Evolutionary conservation across 2,113 vertebrate genomes (phyloP), one percentile per base, ranked within the genome.

Genomic region (Colistium nudipinnis): DNA sequence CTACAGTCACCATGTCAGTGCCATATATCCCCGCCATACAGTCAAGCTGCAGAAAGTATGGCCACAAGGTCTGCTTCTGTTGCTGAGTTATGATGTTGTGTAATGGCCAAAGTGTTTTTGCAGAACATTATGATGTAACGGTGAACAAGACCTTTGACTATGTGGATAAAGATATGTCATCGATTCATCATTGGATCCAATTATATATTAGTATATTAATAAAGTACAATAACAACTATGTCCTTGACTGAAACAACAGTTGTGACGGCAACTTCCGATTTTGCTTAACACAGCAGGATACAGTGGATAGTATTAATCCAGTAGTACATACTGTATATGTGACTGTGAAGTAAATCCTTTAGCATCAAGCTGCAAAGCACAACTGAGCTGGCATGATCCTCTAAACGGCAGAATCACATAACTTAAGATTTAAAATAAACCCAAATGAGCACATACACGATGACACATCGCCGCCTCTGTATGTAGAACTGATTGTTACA

Each of bases 401-500:
- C 8, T 7, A 7, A 56, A n/a, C 11, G 17, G 49, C 6, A 14
- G 4, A 7, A 41, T 28, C 35, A 28, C 13, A 2, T 52, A 19
- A 38, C 3, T 1, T 27, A 19, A 52, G 4, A 2, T 52, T 59
- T 16, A 19, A 59, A 33, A 48, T 38, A 38, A 56, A 25, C 13
- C 22, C n/a, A 10, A 39, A 39, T 39, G 3, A 39, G 36, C 44
- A 35, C 20, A 66, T n/a, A n/a, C n/a, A n/a, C n/a, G n/a, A n/a
- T n/a, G n/a, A n/a, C n/a, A n/a, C 68, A 70, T 62, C 6, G 27
- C 59, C 24, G 47, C 24, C 41, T 28, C 60, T 54, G 66, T 36
- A 39, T 70, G 38, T 67, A 52, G 16, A 61, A n/a, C 43, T 45
- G 36, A 76, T 60, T 70, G 47, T 65, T 53, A 49, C 43, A 45